Evolutionary conservation across 2,888 invertebrate species (phyloP).

Genomic region (Dione vanillae): DNA sequence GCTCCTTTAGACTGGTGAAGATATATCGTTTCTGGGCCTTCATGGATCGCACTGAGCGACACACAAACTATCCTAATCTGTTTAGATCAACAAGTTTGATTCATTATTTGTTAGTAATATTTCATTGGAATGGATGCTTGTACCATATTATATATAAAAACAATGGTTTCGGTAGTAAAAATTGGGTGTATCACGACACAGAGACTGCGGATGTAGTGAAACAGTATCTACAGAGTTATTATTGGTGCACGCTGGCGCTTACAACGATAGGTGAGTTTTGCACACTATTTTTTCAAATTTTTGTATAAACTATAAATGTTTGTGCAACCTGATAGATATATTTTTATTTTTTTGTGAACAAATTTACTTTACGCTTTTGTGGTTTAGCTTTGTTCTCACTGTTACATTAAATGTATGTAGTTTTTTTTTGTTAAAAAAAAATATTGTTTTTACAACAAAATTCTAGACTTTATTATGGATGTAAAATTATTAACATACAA

Average conservation of each 20-base stretch:
- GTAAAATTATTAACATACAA: not conserved
- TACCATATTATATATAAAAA: conserved; percentile 98
- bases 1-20: conserved; percentile 97
- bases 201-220: conserved; percentile 95
- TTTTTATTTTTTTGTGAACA: conserved; percentile 10
- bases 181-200: conserved; percentile 95
- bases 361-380: conserved; percentile 10
- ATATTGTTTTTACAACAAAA: conserved; percentile 4
- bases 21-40: conserved; percentile 99
- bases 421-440: not conserved
- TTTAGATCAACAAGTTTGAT: conserved; percentile 96
- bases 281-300: conserved; percentile 30
- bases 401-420: conserved; percentile 2
- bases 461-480: not conserved
- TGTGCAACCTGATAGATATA: conserved; percentile 9
- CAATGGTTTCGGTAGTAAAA: conserved; percentile 96
- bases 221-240: conserved; percentile 98
- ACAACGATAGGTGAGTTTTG: conserved; percentile 93
- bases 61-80: conserved; percentile 99
- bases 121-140: conserved; percentile 99
- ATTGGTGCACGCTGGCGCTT: conserved; percentile 98
- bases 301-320: conserved; percentile 26
- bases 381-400: not conserved
- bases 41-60: conserved; percentile 98
- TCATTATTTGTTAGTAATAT: conserved; percentile 98